Conservation (phyloP, 2,888 invertebrate genomes). For the Eulithis testata region DNA sequence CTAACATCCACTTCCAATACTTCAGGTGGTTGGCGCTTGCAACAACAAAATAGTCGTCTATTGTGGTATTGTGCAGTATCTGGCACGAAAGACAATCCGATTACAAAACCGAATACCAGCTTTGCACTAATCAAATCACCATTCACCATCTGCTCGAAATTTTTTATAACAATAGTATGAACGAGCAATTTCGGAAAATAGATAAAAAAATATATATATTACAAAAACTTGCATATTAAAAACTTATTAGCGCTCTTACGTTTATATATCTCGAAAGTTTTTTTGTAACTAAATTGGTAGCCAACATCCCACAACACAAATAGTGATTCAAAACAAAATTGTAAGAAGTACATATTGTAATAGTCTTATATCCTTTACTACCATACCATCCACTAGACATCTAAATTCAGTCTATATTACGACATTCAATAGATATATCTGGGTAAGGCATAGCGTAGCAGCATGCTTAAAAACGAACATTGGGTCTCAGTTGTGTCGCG, state of each 20-base stretch:
- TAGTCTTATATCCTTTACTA: too few relatives aligned
- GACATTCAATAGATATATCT: constrained; percentile 21
- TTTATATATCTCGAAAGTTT: too few relatives aligned
- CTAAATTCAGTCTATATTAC: not conserved
- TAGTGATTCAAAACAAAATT: too few relatives aligned
- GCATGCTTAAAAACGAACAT: constrained; percentile 23
- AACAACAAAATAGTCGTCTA: constrained; percentile 39
- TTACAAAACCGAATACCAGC: constrained; percentile 43
- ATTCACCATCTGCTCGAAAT: constrained; percentile 18
- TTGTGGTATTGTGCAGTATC: constrained; percentile 39
- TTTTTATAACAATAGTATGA: not conserved
- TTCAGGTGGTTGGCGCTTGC: constrained; percentile 18
- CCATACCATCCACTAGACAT: too few relatives aligned
- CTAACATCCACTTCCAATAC: constrained; percentile 8
- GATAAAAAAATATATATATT: too few relatives aligned
- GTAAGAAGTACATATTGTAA: too few relatives aligned
- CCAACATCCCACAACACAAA: too few relatives aligned
- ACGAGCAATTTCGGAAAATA: constrained; percentile 14
- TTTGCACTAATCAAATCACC: constrained; percentile 34
- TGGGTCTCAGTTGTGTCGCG: constrained; percentile 34
- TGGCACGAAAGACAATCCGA: constrained; percentile 38
- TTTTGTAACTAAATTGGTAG: too few relatives aligned
- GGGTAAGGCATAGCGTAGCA: not conserved
- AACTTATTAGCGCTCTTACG: too few relatives aligned
- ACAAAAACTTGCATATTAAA: too few relatives aligned